Conservation (phyloP, 1,140 invertebrate genomes). For the Plectrocnemia conspersa region DNA sequence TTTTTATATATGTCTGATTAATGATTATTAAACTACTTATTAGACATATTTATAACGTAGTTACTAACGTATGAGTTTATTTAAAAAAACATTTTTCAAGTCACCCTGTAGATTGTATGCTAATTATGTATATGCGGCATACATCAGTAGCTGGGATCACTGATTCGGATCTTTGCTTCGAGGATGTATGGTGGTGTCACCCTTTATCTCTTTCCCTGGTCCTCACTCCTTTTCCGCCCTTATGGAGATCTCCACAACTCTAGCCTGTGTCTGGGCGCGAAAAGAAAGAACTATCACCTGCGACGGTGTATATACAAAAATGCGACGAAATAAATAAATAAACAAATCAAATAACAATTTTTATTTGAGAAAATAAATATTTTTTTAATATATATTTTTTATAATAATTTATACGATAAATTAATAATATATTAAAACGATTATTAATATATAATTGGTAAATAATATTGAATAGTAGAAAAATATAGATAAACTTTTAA, state of each 20-base stretch:
- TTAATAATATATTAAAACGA: no score
- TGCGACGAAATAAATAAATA: conserved; percentile 3
- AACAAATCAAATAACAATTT: conserved; percentile 1
- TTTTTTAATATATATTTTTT: conserved; percentile 2
- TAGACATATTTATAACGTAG: no score
- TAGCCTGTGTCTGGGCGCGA: conserved; percentile 9
- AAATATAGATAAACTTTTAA: neutral
- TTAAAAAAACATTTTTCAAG: no score
- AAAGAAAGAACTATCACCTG: conserved; percentile 13
- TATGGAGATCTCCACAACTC: conserved; percentile 5
- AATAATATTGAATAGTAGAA: no score
- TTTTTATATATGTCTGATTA: no score
- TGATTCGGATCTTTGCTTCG: conserved; percentile 12
- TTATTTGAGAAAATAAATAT: conserved; percentile 3
- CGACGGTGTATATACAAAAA: neutral
- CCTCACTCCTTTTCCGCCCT: neutral
- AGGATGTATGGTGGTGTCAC: conserved; percentile 15
- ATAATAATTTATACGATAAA: neutral
- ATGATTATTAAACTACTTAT: no score
- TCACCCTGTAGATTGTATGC: no score
- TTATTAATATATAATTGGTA: no score
- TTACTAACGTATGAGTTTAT: no score
- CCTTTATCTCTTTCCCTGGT: conserved; percentile 8
- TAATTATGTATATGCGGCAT: no score
- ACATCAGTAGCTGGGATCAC: no score